Evolutionary conservation across 2,797 vertebrate species (phyloP).

Genomic region (Thalassophryne amazonica): DNA sequence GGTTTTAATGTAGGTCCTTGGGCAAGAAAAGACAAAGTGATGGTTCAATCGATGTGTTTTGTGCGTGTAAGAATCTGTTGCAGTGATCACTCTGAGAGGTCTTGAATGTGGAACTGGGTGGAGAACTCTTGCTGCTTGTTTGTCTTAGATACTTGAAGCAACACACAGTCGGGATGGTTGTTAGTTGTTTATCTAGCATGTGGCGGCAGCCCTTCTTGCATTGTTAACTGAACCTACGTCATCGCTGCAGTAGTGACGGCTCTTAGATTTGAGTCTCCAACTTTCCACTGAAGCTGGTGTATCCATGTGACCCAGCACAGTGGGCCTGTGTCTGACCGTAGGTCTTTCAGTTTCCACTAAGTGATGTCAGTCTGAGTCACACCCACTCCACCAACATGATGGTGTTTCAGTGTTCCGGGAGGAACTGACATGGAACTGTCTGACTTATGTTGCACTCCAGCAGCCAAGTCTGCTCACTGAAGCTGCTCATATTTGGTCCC

Average conservation of each 20-base stretch:
- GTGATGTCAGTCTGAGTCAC: constrained; percentile 69
- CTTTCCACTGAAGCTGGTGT: constrained; percentile 29
- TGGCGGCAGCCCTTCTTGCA: neutral
- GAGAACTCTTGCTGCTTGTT: constrained; percentile 8
- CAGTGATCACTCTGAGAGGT: constrained; percentile 22
- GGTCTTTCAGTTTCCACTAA: constrained; percentile 54
- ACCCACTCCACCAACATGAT: constrained; percentile 48
- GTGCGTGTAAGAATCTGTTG: neutral
- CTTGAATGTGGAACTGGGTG: constrained; percentile 16
- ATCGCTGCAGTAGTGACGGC: neutral
- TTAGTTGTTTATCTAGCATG: constrained; percentile 7
- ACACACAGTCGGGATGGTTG: neutral
- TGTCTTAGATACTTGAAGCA: constrained; percentile 25
- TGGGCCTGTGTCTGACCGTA: constrained; percentile 48
- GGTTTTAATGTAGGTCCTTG: constrained; percentile 5
- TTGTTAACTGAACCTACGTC: neutral
- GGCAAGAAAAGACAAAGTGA: too few species aligned
- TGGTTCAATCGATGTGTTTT: too few species aligned
- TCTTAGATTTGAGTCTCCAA: constrained; percentile 8
- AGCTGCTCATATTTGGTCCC: neutral
- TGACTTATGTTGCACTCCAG: neutral
- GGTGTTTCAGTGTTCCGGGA: constrained; percentile 31
- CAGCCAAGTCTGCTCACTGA: neutral
- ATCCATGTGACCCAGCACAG: constrained; percentile 31
- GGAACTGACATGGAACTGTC: constrained; percentile 27